Conservation (phyloP, 1,140 invertebrate genomes). For the Drosophila kikkawai region DNA sequence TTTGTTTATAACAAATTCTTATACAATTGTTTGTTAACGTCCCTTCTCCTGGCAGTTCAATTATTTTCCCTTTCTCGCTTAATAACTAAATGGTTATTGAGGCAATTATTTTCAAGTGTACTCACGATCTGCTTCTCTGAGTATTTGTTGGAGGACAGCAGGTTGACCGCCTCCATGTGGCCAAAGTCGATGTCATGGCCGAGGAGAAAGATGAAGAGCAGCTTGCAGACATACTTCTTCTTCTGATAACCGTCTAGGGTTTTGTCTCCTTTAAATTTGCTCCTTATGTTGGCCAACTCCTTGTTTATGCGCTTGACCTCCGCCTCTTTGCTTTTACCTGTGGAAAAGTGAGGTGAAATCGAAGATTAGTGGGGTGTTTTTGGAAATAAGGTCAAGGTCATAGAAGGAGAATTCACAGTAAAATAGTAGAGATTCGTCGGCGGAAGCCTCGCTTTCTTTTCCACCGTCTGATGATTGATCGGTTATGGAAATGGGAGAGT, state of each 20-base stretch:
- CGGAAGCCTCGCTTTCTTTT: slow-evolving; percentile 32
- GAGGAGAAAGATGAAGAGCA: slow-evolving; percentile 99
- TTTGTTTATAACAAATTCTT: background rate
- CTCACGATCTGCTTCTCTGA: slow-evolving; percentile 99
- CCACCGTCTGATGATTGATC: slow-evolving; percentile 15
- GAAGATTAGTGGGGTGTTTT: slow-evolving; percentile 4
- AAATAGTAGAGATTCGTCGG: slow-evolving; percentile 21
- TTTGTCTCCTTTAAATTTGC: slow-evolving; percentile 99
- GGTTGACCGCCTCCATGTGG: slow-evolving; percentile 99
- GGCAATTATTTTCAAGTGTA: slow-evolving; percentile 57
- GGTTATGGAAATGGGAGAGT: slow-evolving; percentile 23
- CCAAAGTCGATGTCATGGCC: slow-evolving; percentile 99
- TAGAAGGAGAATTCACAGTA: slow-evolving; percentile 40
- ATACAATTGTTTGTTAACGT: background rate
- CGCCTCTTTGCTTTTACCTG: slow-evolving; percentile 99
- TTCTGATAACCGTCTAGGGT: slow-evolving; percentile 99
- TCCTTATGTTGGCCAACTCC: slow-evolving; percentile 99
- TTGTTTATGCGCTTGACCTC: slow-evolving; percentile 99
- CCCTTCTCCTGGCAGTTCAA: background rate
- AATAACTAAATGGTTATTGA: slow-evolving; percentile 17
- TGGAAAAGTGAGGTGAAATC: slow-evolving; percentile 41
- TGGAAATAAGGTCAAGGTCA: slow-evolving; percentile 44
- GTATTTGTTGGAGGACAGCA: slow-evolving; percentile 99
- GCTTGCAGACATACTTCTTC: slow-evolving; percentile 99
- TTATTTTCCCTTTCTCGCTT: slow-evolving; percentile 5